Evolutionary conservation across 2,113 vertebrate genomes (phyloP), one percentile per base, ranked within the genome.

Genomic region (Xenotilapia flavipinnis): DNA sequence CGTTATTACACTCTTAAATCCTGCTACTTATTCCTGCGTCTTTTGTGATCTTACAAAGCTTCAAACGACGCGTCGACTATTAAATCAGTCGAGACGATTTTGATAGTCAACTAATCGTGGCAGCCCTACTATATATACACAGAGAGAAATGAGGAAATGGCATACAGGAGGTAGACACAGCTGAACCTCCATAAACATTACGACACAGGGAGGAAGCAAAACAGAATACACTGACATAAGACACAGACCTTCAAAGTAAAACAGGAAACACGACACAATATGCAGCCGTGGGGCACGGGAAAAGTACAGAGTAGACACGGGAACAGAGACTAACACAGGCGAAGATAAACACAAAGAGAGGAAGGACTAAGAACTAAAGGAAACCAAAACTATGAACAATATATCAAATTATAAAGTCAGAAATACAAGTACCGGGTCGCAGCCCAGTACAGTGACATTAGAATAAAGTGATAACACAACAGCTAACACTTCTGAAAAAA

Each of bases 221-320:
- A 58, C 26, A 58, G 55, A 58, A 58, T 58, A 58, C 26, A 58
- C 13, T 58, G 55, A 58, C 55, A 31, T 58, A 3, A 58, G 7
- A 58, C 26, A 31, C 55, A 17, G 26, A 58, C 26, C 55, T 58
- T 58, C 56, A 60, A 60, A 60, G 56, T 60, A 60, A 60, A 60
- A 33, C 56, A 60, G 56, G 56, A 60, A 60, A 60, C 56, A 33
- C 0, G 5, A 60, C 28, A 58, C 26, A 17, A 60, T 60, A 60
- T 0, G 15, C 56, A 60, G 56, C 15, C 1, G 9, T 60, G 56
- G 56, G 1, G 3, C 8, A 60, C 9, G 0, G 15, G 28, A 33
- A 0, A 60, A 60, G 56, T 60, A 17, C 56, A 60, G 14, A 60
- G 8, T 31, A 60, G 28, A 60, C 28, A 60, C 3, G 1, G 56